Percentiles rank a stretch among this genome's conserved stretches.
Conservation (phyloP, 2,888 invertebrate genomes). For the Diarsia mendica region DNA sequence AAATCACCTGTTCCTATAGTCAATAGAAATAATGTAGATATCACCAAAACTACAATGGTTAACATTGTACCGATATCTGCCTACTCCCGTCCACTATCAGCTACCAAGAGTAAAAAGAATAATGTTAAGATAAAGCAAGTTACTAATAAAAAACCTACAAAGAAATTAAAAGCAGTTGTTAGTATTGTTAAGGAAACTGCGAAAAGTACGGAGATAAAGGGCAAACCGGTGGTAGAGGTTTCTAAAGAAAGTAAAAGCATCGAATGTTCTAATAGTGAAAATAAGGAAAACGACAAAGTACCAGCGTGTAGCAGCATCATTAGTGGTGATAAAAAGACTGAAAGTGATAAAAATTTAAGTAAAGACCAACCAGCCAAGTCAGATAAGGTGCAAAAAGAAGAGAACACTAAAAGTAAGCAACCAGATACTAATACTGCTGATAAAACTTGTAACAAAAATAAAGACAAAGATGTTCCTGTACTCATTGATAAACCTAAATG, state of each 20-base stretch:
- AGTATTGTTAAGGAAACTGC: conserved; percentile 43
- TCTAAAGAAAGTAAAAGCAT: conserved; percentile 41
- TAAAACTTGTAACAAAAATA: conserved; percentile 46
- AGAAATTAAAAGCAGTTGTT: conserved; percentile 66
- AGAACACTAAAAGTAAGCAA: conserved; percentile 46
- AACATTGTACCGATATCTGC: conserved; percentile 88
- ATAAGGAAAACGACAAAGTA: conserved; percentile 28
- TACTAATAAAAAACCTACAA: conserved; percentile 67
- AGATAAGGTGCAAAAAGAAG: conserved; percentile 40
- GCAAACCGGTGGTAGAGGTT: conserved; percentile 8
- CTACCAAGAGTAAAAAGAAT: conserved; percentile 79
- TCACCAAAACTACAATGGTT: conserved; percentile 88
- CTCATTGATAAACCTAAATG: conserved; percentile 45
- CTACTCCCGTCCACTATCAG: conserved; percentile 85
- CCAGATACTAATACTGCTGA: conserved; percentile 46
- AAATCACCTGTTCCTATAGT: conserved; percentile 79
- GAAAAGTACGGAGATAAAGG: conserved; percentile 47
- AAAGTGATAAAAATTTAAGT: conserved; percentile 22
- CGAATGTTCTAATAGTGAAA: conserved; percentile 28
- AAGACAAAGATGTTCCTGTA: conserved; percentile 43
- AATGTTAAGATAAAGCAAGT: conserved; percentile 75
- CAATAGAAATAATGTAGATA: conserved; percentile 81
- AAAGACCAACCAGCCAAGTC: conserved; percentile 21
- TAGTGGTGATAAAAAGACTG: conserved; percentile 20
- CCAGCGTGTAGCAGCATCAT: not conserved